These are phyloP conservation scores for Mormyrops boulengeri DNA, from an alignment of 2,797 vertebrate genomes.

Conservation along the genomic window DNA sequence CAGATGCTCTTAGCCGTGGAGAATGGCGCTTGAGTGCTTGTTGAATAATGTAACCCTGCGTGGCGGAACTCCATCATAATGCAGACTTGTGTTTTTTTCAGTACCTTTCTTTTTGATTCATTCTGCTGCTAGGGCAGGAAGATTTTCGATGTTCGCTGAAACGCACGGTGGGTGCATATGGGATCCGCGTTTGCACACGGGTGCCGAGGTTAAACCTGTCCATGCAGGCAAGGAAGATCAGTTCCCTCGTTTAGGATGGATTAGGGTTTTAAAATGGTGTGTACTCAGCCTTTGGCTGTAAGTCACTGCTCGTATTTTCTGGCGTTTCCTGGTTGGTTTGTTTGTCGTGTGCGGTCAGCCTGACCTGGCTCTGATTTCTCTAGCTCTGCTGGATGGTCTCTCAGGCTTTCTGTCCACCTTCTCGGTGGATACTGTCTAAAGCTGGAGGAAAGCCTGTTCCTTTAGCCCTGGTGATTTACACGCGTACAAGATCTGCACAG, in stretches of 20 bases:
- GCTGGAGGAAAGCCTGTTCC: constrained; percentile 24
- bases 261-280: background rate
- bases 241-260: background rate
- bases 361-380: constrained; percentile 18
- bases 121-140: background rate
- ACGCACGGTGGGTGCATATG: background rate
- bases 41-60: background rate
- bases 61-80: background rate
- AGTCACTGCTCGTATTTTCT: background rate
- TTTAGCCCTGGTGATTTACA: constrained; percentile 31
- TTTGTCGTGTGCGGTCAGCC: constrained; percentile 17
- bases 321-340: background rate
- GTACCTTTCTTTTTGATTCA: background rate
- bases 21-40: background rate
- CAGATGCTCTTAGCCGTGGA: background rate
- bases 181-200: background rate
- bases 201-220: background rate
- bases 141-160: background rate
- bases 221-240: background rate
- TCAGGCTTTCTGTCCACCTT: background rate
- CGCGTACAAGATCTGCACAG: constrained; percentile 23
- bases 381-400: constrained; percentile 15
- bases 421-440: background rate
- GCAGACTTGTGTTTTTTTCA: background rate
- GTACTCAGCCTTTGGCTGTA: background rate